Conservation (phyloP, 2,113 vertebrate species). For the Oryzias celebensis region DNA sequence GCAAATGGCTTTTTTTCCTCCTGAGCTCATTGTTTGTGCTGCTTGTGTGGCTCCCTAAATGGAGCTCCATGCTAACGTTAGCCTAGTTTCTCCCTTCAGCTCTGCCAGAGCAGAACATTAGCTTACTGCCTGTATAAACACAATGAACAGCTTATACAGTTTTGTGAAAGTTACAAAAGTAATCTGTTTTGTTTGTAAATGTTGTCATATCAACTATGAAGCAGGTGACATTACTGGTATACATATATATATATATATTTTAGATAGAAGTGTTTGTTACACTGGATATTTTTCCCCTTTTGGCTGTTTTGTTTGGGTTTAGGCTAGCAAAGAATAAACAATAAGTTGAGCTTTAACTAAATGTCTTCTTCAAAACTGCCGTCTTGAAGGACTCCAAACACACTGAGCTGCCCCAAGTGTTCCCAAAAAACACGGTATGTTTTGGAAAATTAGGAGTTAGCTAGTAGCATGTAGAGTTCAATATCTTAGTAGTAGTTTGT, state of each 20-base stretch:
- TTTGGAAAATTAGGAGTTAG: neutral
- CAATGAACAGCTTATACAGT: too few species aligned
- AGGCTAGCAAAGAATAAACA: too few species aligned
- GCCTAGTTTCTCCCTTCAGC: conserved; percentile 55
- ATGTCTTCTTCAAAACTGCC: conserved; percentile 42
- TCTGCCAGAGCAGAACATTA: conserved; percentile 12
- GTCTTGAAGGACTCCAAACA: conserved; percentile 58
- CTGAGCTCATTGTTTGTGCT: conserved; percentile 63
- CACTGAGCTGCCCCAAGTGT: conserved; percentile 61
- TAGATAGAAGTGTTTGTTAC: too few species aligned
- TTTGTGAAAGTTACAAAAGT: too few species aligned
- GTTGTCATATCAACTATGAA: too few species aligned
- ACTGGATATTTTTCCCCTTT: too few species aligned
- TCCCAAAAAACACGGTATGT: conserved; percentile 67
- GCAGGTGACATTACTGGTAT: too few species aligned
- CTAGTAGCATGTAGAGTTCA: conserved; percentile 19
- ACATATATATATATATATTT: too few species aligned
- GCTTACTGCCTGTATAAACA: conserved; percentile 1
- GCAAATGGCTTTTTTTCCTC: conserved; percentile 52
- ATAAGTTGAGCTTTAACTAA: conserved; percentile 5
- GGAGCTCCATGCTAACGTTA: conserved; percentile 40
- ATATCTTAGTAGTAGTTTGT: conserved; percentile 2
- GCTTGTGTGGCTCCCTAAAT: conserved; percentile 63
- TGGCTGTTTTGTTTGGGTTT: too few species aligned
- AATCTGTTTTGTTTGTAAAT: too few species aligned